Evolutionary conservation across 1,140 invertebrate species (phyloP), one percentile per base, ranked within the genome.

Genomic region (Aethina tumida): DNA sequence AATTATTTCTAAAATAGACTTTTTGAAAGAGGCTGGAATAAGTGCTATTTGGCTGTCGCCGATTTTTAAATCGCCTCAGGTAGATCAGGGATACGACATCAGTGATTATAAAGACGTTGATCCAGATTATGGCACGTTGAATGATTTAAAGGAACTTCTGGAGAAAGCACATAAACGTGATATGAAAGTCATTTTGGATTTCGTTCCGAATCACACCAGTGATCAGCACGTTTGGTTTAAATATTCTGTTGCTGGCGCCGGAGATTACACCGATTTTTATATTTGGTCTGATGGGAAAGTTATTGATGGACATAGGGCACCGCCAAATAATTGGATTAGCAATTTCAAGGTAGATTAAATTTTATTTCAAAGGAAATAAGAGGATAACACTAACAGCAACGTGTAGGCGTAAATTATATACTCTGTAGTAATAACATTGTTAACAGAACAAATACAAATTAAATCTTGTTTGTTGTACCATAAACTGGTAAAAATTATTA

Each of bases 171-270:
- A 80, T 44, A 54, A 66, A 16, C 51, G 68, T 14, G 84, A 73
- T 33, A 70, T 91, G 18, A 84, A 81, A 59, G 55, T 92, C 2
- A 66, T 93, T 9, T 56, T 92, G 59, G 88, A 93, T 55, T 78
- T 91, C 52, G 79, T 91, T 9, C 86, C 86, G 2, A 92, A 92
- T 64, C 84, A 91, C 57, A 80, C 81, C 0, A 85, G 83, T 47
- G 73, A 84, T 53, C 57, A 82, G 39, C 81, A 85, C 44, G 62
- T 73, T 29, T 91, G 87, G 87, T 92, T 91, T 53, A 35, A 64
- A 10, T 70, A 75, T 35, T 88, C 85, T 0, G 58, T 64, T 1
- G 57, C 66, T n/a, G 66, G 60, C 32, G 66, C 70, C 13, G 62
- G 69, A 5, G 68, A 70, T 3, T 88, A 79, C 35, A 69, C 62